These are phyloP conservation scores for Corynorhinus townsendii DNA, from an alignment of 2,113 vertebrate genomes.

Conservation along the genomic window DNA sequence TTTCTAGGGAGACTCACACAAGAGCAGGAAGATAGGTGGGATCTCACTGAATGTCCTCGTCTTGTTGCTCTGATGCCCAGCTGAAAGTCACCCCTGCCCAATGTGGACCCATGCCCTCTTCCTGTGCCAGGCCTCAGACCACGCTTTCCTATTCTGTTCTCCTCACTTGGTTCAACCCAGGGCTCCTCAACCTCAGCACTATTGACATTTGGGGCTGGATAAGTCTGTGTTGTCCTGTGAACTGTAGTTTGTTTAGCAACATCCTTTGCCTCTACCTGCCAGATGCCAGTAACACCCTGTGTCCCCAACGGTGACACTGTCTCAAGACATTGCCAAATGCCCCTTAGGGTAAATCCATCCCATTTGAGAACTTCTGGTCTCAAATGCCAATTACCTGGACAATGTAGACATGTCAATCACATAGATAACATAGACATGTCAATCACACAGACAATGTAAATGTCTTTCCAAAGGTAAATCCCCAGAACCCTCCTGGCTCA, in stretches of 20 bases:
- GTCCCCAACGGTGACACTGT: neutral
- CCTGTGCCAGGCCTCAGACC: neutral
- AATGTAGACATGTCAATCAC: neutral
- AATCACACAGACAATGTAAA: neutral
- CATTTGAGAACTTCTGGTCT: neutral
- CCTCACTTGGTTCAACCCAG: neutral
- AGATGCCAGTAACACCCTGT: neutral
- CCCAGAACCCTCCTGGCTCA: neutral
- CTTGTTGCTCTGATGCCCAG: neutral
- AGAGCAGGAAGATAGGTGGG: neutral
- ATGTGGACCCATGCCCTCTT: accelerated
- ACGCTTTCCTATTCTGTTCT: neutral
- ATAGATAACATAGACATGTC: neutral
- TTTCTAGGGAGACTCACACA: neutral
- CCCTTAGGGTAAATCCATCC: neutral
- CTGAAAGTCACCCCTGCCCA: no score
- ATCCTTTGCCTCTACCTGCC: neutral
- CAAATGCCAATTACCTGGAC: neutral
- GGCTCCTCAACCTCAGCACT: neutral
- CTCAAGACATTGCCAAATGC: neutral
- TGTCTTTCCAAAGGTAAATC: neutral
- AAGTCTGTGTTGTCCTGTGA: accelerated
- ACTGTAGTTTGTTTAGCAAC: neutral
- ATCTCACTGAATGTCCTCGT: neutral
- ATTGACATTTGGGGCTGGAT: neutral